These are phyloP conservation scores for Menidia beryllina DNA, from an alignment of 2,113 vertebrate species.

Conservation along the genomic window DNA sequence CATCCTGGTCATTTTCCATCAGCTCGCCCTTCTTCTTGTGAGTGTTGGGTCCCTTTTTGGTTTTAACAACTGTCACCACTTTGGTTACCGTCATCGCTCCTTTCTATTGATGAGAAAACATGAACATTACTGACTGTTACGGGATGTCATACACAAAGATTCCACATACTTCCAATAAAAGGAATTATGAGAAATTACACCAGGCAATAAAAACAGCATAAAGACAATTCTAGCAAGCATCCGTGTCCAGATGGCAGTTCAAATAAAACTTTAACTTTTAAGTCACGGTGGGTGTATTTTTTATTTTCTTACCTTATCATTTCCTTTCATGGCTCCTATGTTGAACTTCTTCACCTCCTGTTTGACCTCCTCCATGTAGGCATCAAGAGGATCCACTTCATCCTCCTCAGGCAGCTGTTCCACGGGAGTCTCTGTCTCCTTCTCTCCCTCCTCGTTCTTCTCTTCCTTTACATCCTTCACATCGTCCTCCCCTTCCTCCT, in stretches of 20 bases:
- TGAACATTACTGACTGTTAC: background rate
- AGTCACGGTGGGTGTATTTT: background rate
- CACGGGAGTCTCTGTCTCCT: conserved; percentile 82
- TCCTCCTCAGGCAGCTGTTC: conserved; percentile 83
- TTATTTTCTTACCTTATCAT: conserved; percentile 88
- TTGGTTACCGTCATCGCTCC: conserved; percentile 93
- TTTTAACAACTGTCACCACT: conserved; percentile 95
- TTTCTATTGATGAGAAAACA: conserved; percentile 81
- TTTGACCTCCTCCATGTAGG: conserved; percentile 99
- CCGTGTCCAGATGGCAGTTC: too few species aligned
- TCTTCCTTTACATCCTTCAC: conserved; percentile 87
- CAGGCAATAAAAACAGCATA: background rate
- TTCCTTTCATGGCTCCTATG: conserved; percentile 93
- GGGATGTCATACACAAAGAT: background rate
- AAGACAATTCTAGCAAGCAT: background rate
- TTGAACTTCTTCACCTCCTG: conserved; percentile 99
- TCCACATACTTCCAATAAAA: background rate
- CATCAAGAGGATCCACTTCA: conserved; percentile 94
- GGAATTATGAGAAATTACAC: background rate
- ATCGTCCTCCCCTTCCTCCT: conserved; percentile 85
- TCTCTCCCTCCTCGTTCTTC: conserved; percentile 83
- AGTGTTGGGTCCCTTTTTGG: conserved; percentile 89
- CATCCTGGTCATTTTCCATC: conserved; percentile 99
- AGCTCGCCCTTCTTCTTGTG: conserved; percentile 98
- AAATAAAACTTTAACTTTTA: background rate